Conservation (phyloP, 2,113 vertebrate species). For the Petrocephalus microphthalmus region DNA sequence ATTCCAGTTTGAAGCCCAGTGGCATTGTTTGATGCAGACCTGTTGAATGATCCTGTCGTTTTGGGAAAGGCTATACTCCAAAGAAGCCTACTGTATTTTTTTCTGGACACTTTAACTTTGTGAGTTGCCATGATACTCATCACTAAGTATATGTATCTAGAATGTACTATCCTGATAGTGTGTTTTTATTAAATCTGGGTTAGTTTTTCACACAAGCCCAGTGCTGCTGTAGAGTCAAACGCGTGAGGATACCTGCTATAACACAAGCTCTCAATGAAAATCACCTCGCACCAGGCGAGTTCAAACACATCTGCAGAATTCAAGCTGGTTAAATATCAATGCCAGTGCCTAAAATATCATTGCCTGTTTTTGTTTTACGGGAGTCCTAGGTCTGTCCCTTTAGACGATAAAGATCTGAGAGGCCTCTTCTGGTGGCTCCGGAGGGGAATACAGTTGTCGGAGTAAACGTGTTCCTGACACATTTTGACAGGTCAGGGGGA, state of each 20-base stretch:
- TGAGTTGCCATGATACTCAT: background rate
- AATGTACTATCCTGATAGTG: background rate
- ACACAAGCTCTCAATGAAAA: background rate
- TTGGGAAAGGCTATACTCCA: background rate
- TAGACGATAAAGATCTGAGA: slow-evolving; percentile 53
- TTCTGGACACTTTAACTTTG: background rate
- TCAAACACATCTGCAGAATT: background rate
- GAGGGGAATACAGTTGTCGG: background rate
- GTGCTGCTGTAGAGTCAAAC: background rate
- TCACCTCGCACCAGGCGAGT: background rate
- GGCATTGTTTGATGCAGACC: background rate
- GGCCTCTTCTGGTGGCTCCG: slow-evolving; percentile 17
- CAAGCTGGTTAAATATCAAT: background rate
- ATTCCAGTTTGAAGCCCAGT: background rate
- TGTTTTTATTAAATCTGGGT: background rate
- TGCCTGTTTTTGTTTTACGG: slow-evolving; percentile 24
- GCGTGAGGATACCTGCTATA: background rate
- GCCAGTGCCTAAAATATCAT: background rate
- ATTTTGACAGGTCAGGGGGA: slow-evolving; percentile 36
- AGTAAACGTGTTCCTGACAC: slow-evolving; percentile 33
- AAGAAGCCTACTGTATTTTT: background rate
- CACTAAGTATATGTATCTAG: background rate
- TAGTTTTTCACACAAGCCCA: background rate
- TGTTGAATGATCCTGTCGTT: background rate
- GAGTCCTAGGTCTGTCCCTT: slow-evolving; percentile 50